A percentile compares a stretch with the other conserved stretches of the same genome.
phyloP scores from a whole-genome alignment of 2,113 vertebrate genomes.

The Malurus elegans region DNA sequence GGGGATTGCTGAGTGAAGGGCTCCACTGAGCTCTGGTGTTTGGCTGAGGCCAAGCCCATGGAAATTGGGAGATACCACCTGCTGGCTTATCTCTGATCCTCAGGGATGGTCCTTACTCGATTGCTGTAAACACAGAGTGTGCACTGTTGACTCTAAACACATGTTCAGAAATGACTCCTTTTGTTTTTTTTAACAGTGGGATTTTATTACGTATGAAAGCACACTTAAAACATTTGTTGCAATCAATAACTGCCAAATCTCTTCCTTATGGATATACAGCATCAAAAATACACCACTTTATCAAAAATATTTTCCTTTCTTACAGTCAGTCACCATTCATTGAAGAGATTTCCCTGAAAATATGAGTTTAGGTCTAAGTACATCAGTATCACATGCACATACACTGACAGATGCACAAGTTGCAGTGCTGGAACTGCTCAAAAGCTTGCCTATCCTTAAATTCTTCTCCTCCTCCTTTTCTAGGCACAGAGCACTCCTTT shows the following conservation, averaged over 20 bases:
- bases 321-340: background rate
- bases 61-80: background rate
- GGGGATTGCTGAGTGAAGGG: background rate
- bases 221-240: background rate
- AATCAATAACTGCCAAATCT: background rate
- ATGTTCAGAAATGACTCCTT: background rate
- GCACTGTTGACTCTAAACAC: background rate
- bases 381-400: background rate
- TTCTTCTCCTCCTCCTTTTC: background rate
- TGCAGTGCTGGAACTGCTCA: background rate
- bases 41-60: background rate
- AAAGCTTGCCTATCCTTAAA: background rate
- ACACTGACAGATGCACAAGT: background rate
- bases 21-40: background rate
- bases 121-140: background rate
- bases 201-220: conserved; percentile 19
- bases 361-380: background rate
- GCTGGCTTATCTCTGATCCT: background rate
- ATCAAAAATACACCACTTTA: background rate
- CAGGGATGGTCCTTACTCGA: background rate
- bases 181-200: background rate
- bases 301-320: background rate
- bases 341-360: background rate
- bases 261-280: background rate
- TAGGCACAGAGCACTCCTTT: background rate